phyloP scores from a whole-genome alignment of 64 coral and sea anemone species.

The Montipora sp. region DNA sequence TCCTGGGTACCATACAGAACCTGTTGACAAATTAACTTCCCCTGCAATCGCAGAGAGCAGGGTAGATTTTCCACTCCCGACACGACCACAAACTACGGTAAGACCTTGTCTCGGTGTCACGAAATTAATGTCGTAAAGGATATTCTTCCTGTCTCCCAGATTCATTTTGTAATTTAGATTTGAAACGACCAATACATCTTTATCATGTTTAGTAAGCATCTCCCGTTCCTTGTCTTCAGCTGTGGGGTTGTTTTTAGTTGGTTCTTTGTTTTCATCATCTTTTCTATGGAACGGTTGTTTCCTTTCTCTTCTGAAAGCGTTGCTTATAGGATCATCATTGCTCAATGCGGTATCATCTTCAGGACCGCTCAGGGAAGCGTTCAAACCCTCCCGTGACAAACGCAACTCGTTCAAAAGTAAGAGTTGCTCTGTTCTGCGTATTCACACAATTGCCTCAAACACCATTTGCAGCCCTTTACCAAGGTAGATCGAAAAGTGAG shows the following conservation, averaged over 20 bases:
- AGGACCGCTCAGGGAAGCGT: neutral
- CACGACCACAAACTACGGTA: neutral
- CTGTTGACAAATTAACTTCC: neutral
- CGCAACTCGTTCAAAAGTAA: neutral
- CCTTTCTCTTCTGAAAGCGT: neutral
- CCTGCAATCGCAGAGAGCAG: neutral
- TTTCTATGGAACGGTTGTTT: neutral
- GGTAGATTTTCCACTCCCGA: conserved; percentile 14
- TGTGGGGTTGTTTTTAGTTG: neutral
- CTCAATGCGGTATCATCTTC: neutral
- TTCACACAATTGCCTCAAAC: neutral
- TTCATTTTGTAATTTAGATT: neutral
- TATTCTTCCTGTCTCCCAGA: too few species aligned
- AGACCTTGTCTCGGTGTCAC: neutral
- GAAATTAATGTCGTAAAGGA: neutral
- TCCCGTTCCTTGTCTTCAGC: neutral
- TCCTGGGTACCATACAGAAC: neutral
- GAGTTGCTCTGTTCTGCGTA: neutral
- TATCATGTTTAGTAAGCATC: neutral
- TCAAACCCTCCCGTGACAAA: neutral
- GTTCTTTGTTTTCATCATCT: neutral
- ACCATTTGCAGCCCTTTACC: neutral
- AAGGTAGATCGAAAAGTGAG: neutral
- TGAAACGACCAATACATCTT: neutral
- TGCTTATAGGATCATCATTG: neutral